Conservation (phyloP, 2,888 invertebrate species). For the Mythimna lalbum region DNA sequence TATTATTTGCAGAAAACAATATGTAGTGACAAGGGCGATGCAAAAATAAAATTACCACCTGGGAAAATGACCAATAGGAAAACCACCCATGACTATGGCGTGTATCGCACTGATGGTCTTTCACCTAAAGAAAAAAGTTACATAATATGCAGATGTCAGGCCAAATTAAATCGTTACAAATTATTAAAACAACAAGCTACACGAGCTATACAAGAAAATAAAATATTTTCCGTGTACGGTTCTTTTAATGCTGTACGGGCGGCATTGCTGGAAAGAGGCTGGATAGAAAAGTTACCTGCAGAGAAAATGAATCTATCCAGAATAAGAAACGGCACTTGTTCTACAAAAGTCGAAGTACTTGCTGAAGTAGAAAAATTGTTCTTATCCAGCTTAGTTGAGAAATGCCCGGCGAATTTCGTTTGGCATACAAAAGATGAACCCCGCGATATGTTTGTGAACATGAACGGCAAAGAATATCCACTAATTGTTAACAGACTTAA, state of each 20-base stretch:
- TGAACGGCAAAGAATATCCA: conserved; percentile 69
- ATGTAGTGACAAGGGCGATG: conserved; percentile 50
- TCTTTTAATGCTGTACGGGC: conserved; percentile 87
- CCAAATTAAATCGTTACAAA: conserved; percentile 73
- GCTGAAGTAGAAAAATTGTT: conserved; percentile 82
- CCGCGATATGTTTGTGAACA: conserved; percentile 70
- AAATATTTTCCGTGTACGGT: conserved; percentile 91
- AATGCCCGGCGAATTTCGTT: conserved; percentile 79
- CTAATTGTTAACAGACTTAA: conserved; percentile 82
- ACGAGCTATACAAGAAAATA: conserved; percentile 85
- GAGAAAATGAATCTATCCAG: conserved; percentile 81
- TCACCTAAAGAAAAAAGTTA: conserved; percentile 82
- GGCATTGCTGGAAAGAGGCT: conserved; percentile 92
- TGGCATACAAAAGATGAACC: conserved; percentile 79
- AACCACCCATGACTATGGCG: conserved; percentile 52
- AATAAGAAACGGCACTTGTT: conserved; percentile 75
- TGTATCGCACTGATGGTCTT: conserved; percentile 70
- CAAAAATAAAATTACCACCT: conserved; percentile 68
- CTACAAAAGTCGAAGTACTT: conserved; percentile 73
- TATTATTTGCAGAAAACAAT: conserved; percentile 42
- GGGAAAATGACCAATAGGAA: conserved; percentile 59
- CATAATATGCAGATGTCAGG: conserved; percentile 80
- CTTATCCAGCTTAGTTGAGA: conserved; percentile 83
- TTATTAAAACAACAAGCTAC: conserved; percentile 85
- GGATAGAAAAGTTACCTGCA: conserved; percentile 93